Evolutionary conservation across 2,797 vertebrate genomes (phyloP).

Genomic region (Myotis daubentonii): DNA sequence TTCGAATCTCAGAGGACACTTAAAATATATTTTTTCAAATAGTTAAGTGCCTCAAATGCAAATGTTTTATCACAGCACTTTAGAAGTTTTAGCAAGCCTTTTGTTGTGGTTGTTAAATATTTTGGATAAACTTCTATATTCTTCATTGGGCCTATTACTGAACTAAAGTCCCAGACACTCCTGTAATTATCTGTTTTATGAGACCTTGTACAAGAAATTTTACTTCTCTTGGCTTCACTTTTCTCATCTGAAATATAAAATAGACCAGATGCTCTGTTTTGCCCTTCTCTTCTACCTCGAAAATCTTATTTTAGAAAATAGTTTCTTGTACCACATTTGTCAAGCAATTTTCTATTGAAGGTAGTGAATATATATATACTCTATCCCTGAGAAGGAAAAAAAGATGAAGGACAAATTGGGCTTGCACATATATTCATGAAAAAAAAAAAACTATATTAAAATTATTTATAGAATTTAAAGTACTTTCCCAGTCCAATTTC

Average conservation of each 20-base stretch:
- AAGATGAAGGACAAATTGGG: constrained; percentile 49
- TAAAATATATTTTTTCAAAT: background rate
- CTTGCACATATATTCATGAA: constrained; percentile 58
- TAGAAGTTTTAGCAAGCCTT: constrained; percentile 21
- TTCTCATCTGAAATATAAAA: constrained; percentile 61
- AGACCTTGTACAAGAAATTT: constrained; percentile 14
- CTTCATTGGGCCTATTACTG: background rate
- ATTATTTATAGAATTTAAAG: constrained; percentile 67
- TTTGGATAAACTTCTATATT: constrained; percentile 38
- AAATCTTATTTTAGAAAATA: constrained; percentile 22
- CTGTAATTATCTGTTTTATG: constrained; percentile 50
- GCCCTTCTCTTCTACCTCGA: background rate
- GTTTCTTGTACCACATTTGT: background rate
- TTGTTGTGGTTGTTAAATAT: background rate
- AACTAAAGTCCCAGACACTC: background rate
- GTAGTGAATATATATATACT: background rate
- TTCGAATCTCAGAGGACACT: background rate
- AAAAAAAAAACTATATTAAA: constrained; percentile 68
- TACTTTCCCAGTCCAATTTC: constrained; percentile 59
- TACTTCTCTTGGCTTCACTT: constrained; percentile 30
- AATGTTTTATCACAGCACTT: constrained; percentile 24
- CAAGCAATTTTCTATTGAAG: constrained; percentile 41
- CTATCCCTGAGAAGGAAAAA: constrained; percentile 39
- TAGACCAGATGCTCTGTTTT: background rate
- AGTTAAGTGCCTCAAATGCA: background rate